Percentiles rank a stretch among this genome's conserved stretches.
phyloP scores from a whole-genome alignment of 2,113 vertebrate genomes.

The Geococcyx californianus region DNA sequence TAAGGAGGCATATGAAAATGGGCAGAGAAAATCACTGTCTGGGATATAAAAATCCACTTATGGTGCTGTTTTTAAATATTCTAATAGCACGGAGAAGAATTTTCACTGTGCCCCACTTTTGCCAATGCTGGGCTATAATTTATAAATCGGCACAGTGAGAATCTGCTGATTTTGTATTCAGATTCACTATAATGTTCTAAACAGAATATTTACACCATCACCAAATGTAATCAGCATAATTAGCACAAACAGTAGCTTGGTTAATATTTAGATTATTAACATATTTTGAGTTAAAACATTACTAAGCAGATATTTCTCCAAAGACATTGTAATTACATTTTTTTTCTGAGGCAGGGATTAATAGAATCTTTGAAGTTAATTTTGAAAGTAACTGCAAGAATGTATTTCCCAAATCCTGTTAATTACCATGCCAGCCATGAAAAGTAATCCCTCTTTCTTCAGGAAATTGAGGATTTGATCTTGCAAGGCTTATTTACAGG shows the following conservation, averaged over 20 bases:
- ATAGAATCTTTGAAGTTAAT: constrained; percentile 65
- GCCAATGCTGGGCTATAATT: neutral
- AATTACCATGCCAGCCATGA: constrained; percentile 54
- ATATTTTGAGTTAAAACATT: constrained; percentile 63
- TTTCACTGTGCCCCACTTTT: constrained; percentile 29
- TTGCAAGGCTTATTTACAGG: constrained; percentile 17
- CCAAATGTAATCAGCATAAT: constrained; percentile 36
- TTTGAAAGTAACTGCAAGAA: constrained; percentile 57
- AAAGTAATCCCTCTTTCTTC: constrained; percentile 11
- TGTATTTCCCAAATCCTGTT: constrained; percentile 53
- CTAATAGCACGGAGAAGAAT: neutral
- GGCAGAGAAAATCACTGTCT: neutral
- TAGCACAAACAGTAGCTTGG: constrained; percentile 38
- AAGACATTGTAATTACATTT: constrained; percentile 53
- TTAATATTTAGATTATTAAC: constrained; percentile 50
- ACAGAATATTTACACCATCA: constrained; percentile 48
- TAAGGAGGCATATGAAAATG: neutral
- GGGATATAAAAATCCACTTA: neutral
- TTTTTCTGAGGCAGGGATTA: constrained; percentile 49
- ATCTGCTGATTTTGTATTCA: constrained; percentile 49
- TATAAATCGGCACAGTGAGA: neutral
- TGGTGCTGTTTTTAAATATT: neutral
- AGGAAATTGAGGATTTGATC: constrained; percentile 33
- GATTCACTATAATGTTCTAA: constrained; percentile 11
- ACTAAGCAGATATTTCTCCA: constrained; percentile 42